Evolutionary conservation across 2,113 vertebrate species (phyloP), one percentile per base, ranked within the genome.

Genomic region (Nematolebias whitei): DNA sequence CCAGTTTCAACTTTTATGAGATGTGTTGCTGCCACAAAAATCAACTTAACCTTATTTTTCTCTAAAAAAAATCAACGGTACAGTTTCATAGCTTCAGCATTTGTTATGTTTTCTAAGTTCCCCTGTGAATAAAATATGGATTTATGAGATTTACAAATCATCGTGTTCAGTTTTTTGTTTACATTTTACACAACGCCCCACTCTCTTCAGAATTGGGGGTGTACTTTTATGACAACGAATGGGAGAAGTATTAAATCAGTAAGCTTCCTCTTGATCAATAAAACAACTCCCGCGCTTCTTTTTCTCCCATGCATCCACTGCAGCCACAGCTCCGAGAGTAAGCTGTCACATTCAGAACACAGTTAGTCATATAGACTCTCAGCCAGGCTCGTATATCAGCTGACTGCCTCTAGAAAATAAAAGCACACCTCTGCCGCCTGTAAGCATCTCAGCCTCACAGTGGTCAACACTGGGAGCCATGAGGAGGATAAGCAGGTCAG

Each of bases 401-500:
- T 47, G 55, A n/a, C 23, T 23, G 38, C 19, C 47, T 51, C 68
- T 78, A 67, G 16, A 35, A 59, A 66, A 75, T 52, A 10, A 41
- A 53, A 3, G 12, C 12, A 52, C 40, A 49, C 44, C 65, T 69
- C 76, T 22, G 38, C 35, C 15, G 60, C 64, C 76, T 58, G 41
- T 63, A 71, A 53, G 35, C 43, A 57, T 76, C 70, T 71, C 76
- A 69, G 45, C 77, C 73, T 55, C 74, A 67, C 67, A 61, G 52
- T 38, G 62, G 65, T 80, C 75, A 80, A 74, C 82, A 68, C 82
- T 67, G 53, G 75, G 67, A 63, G 41, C 72, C 23, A 56, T 40
- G 58, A 58, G 53, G 78, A 74, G 79, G 74, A 83, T 76, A 73
- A 80, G 64, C 67, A 77, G 84, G 88, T 88, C 87, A 85, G 82